phyloP scores from a whole-genome alignment of 2,888 invertebrate genomes.

The Megastigmus dorsalis region DNA sequence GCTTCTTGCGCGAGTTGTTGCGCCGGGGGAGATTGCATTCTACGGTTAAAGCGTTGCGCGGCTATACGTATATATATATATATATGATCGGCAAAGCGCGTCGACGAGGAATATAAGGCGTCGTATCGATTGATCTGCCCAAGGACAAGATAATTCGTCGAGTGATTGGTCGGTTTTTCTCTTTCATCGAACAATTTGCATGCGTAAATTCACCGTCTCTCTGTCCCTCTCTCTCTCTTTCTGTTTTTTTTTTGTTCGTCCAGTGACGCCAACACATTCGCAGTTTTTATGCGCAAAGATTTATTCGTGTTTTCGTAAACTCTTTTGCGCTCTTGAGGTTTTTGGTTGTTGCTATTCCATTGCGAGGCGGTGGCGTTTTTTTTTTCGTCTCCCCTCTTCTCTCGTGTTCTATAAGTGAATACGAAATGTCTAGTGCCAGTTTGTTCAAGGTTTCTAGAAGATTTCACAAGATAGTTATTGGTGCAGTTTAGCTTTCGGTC shows the following conservation, averaged over 20 bases:
- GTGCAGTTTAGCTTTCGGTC: no score
- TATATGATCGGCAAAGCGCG: neutral
- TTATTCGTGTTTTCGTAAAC: slow-evolving; percentile 5
- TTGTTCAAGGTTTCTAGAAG: no score
- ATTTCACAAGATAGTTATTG: no score
- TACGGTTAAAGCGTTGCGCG: no score
- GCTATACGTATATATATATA: neutral
- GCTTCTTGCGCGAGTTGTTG: slow-evolving; percentile 8
- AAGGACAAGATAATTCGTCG: slow-evolving; percentile 53
- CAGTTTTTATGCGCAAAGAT: no score
- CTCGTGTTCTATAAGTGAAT: no score
- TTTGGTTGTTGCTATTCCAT: neutral
- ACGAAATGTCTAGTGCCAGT: no score
- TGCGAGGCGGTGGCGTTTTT: no score
- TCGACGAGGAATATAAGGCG: slow-evolving; percentile 39
- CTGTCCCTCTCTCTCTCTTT: neutral
- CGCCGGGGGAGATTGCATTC: slow-evolving; percentile 23
- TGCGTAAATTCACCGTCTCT: slow-evolving; percentile 12
- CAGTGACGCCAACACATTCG: no score
- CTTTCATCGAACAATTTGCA: slow-evolving; percentile 32
- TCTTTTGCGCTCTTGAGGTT: neutral
- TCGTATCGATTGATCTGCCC: slow-evolving; percentile 52
- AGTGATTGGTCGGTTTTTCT: slow-evolving; percentile 43
- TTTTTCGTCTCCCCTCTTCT: neutral
- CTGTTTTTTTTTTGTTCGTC: neutral